Conservation (phyloP, 2,797 vertebrate species). For the Trichosurus vulpecula region DNA sequence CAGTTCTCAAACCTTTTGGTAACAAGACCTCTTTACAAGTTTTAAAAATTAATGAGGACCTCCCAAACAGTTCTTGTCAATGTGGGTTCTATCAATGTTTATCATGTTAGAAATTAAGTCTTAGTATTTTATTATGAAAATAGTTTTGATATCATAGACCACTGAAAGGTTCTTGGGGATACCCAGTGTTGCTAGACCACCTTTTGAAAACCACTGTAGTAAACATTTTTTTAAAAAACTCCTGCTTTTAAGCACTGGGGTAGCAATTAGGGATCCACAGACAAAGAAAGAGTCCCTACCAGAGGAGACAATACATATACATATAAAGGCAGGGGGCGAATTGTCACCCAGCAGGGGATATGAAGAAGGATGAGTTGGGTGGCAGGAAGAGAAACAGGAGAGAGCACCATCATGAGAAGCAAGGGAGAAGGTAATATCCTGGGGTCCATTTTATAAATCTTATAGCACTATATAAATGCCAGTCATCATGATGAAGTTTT, state of each 20-base stretch:
- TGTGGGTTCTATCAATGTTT: background rate
- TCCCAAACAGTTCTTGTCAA: background rate
- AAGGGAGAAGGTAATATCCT: background rate
- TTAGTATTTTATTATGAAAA: background rate
- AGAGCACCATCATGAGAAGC: background rate
- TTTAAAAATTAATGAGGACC: background rate
- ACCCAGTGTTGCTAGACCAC: background rate
- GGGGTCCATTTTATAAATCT: background rate
- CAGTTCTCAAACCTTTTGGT: background rate
- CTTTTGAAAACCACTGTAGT: background rate
- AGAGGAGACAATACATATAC: background rate
- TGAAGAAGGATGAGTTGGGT: background rate
- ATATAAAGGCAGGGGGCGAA: background rate
- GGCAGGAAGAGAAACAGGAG: background rate
- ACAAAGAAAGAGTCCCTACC: background rate
- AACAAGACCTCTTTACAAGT: background rate
- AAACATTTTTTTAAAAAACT: background rate
- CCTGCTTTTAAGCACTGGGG: background rate
- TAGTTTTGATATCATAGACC: background rate
- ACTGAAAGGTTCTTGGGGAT: background rate
- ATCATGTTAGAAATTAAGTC: background rate
- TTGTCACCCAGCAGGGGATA: background rate
- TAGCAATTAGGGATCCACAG: background rate
- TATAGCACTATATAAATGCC: background rate
- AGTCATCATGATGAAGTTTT: background rate